Conservation (phyloP, 2,797 vertebrate species). For the Lepidocolaptes lacrymiger region DNA sequence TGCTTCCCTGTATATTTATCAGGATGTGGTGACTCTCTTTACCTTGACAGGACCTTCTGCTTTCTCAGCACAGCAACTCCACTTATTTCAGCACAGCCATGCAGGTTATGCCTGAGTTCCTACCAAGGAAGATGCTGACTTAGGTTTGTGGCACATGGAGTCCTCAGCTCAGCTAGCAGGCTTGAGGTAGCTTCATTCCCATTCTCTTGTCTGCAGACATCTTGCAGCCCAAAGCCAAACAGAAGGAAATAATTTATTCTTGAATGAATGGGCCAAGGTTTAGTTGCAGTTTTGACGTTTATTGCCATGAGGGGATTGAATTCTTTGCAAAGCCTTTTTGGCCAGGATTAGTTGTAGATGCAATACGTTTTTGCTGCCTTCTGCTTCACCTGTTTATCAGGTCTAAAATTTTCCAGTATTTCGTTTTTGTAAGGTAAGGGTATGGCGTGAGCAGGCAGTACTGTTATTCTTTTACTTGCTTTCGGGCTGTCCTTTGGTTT, state of each 20-base stretch:
- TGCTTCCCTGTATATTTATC: not conserved
- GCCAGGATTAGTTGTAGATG: not conserved
- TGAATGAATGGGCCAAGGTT: not conserved
- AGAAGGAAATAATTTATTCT: not conserved
- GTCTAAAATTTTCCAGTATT: not conserved
- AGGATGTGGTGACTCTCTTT: not conserved
- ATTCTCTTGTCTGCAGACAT: not conserved
- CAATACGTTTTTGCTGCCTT: not conserved
- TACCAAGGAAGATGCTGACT: not conserved
- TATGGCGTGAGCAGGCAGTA: not conserved
- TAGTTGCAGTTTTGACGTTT: not conserved
- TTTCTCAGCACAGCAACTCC: not conserved
- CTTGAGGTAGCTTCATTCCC: not conserved
- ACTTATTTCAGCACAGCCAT: not conserved
- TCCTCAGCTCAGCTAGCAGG: not conserved
- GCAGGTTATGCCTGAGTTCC: not conserved
- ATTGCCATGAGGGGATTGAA: not conserved
- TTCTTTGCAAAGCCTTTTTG: not conserved
- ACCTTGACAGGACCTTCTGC: not conserved
- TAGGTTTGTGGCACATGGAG: not conserved
- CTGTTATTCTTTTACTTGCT: not conserved
- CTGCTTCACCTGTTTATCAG: not conserved
- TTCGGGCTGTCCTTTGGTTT: not conserved
- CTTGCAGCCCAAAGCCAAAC: not conserved
- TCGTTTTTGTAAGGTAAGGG: not conserved